Base-by-base conservation (phyloP, 2,113 vertebrate genomes). In the Pomatorhinus ruficollis region DNA sequence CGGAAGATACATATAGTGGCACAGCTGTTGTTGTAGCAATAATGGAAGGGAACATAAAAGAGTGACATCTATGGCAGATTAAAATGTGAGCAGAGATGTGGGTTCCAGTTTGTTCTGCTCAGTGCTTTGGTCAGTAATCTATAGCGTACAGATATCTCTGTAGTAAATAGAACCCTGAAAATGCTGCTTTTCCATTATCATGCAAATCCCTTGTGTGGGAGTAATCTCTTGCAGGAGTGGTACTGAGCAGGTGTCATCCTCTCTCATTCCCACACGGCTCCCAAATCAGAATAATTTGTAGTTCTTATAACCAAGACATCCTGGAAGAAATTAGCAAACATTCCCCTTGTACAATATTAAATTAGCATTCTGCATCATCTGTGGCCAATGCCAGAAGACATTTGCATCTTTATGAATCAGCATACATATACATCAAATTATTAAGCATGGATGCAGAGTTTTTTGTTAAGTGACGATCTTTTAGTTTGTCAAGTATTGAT, bases 121-220 rank as follows among this genome's bases (percentile, higher is more conserved):
- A 3, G 42, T 57, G 49, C 39, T 95, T 74, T 74, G 76, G 79
- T 86, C 90, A 83, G 5, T 89, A 75, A 70, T 78, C 72, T 60
- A 2, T 14, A 83, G n/a, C 6, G 25, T 52, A 44, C 47, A 47
- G 47, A 23, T 93, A 81, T 86, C 77, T 90, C 52, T 42, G 16
- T 66, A 83, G 91, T 93, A 86, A 95, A 93, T 83, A 71, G 88
- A 90, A 77, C 7, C 61, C 47, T 86, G 54, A 45, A 93, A 86
- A 77, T 77, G 16, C 60, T 30, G 44, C 16, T 86, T 83, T 93
- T 71, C 64, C 66, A n/a, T 87, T 83, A 64, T 56, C 63, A 53
- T 64, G 80, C 53, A 78, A 94, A 94, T 95, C 65, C 61, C 31
- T 77, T 75, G 39, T 49, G 79, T 92, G 69, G 90, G 90, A 92